These are phyloP conservation scores for Coregonus sp. DNA, from an alignment of 2,797 vertebrate genomes.

Conservation along the genomic window DNA sequence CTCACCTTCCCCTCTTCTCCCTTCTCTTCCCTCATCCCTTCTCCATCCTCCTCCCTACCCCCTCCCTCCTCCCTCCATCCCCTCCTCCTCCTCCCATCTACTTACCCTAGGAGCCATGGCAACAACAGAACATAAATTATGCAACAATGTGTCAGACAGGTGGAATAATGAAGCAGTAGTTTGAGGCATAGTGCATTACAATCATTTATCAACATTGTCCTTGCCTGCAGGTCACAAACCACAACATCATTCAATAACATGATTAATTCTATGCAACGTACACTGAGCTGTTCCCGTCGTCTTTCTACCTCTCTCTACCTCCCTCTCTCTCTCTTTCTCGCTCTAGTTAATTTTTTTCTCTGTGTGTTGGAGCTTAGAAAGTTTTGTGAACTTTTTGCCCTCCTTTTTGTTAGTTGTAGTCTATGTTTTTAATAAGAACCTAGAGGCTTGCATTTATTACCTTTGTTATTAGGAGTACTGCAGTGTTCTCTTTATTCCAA, in stretches of 20 bases:
- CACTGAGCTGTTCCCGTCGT: background rate
- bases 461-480: background rate
- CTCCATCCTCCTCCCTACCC: background rate
- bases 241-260: slow-evolving; percentile 2
- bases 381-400: background rate
- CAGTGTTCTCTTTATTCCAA: background rate
- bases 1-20: background rate
- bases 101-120: slow-evolving; percentile 17
- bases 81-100: background rate
- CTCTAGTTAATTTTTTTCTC: too few relatives aligned
- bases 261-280: slow-evolving; percentile 13
- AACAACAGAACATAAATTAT: slow-evolving; percentile 40
- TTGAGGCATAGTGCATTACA: too few relatives aligned
- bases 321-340: too few relatives aligned
- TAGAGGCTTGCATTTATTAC: background rate
- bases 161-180: slow-evolving; percentile 28
- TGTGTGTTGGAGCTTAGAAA: too few relatives aligned
- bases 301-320: background rate
- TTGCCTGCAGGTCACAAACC: slow-evolving; percentile 12
- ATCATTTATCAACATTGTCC: slow-evolving; percentile 31
- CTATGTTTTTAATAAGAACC: background rate
- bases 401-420: too few relatives aligned
- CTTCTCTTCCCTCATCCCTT: background rate
- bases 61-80: background rate
- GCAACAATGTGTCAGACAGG: slow-evolving; percentile 15